Conservation (phyloP, 2,888 invertebrate genomes). For the Drosophila pseudotalamancana region DNA sequence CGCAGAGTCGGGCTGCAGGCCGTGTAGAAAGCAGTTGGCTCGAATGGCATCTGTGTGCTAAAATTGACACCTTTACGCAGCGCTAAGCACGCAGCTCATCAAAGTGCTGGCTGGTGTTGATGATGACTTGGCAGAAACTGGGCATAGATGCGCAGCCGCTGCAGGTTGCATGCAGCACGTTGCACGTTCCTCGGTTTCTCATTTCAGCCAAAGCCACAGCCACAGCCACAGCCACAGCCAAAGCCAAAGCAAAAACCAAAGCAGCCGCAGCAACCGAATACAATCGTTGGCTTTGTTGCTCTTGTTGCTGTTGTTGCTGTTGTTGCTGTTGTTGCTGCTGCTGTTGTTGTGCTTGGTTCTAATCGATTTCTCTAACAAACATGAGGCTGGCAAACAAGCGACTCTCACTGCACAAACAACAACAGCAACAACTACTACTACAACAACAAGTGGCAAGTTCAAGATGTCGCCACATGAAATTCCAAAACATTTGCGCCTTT, state of each 20-base stretch:
- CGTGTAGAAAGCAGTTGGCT: constrained; percentile 48
- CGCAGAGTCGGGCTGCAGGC: constrained; percentile 8
- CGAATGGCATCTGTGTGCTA: constrained; percentile 76
- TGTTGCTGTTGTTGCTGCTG: constrained; percentile 47
- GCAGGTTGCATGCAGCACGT: constrained; percentile 31
- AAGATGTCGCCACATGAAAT: constrained; percentile 70
- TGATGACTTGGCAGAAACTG: constrained; percentile 64
- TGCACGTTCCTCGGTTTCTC: constrained; percentile 24
- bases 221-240: constrained; percentile 20
- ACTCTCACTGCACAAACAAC: constrained; percentile 65
- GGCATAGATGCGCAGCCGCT: constrained; percentile 13
- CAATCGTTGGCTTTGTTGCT: constrained; percentile 62
- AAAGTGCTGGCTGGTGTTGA: constrained; percentile 54
- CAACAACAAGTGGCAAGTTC: constrained; percentile 55
- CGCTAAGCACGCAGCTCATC: constrained; percentile 71
- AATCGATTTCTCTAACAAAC: constrained; percentile 80
- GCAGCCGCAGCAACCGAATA: constrained; percentile 43
- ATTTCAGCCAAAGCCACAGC: constrained; percentile 21
- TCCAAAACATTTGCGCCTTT: constrained; percentile 71
- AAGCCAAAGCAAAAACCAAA: too few species aligned
- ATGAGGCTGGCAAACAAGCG: constrained; percentile 64
- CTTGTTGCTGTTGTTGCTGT: constrained; percentile 27
- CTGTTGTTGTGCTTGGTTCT: constrained; percentile 66
- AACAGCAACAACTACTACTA: constrained; percentile 33
- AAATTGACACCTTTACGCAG: constrained; percentile 79